A percentile compares a stretch with the other conserved stretches of the same genome.
Conservation (phyloP, 2,113 vertebrate species). For the Myiozetetes cayanensis region DNA sequence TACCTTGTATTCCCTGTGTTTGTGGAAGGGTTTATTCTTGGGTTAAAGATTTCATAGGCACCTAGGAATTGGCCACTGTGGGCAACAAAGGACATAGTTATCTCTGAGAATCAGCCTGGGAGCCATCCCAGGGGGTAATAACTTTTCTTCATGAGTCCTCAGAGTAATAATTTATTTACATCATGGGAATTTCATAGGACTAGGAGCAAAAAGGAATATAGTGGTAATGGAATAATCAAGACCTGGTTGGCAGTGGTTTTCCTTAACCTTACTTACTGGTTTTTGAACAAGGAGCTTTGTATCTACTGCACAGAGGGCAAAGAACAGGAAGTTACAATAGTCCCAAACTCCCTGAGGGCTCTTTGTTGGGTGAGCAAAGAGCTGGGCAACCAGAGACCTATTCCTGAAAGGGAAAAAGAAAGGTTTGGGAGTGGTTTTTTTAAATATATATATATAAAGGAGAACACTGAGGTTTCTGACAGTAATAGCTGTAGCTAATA, state of each 20-base stretch:
- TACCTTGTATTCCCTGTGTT: background rate
- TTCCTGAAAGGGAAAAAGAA: background rate
- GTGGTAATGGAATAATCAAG: background rate
- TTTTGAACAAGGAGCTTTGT: background rate
- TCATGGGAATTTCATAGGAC: background rate
- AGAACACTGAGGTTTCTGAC: background rate
- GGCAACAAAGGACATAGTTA: background rate
- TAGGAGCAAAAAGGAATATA: background rate
- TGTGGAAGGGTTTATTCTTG: background rate
- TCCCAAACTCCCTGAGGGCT: background rate
- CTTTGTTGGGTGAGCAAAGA: background rate
- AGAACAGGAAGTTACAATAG: background rate
- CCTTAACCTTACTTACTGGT: background rate
- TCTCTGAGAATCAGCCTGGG: background rate
- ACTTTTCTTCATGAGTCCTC: background rate
- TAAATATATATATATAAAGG: background rate
- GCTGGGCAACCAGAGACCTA: background rate
- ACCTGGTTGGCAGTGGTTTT: background rate
- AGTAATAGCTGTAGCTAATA: background rate
- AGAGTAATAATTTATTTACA: background rate
- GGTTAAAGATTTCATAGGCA: background rate
- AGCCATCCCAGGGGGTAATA: background rate
- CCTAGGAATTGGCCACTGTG: background rate
- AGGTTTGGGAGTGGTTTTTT: background rate
- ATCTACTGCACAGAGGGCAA: fast-evolving